phyloP scores from a whole-genome alignment of 1,140 invertebrate genomes.

The Cherax quadricarinatus region DNA sequence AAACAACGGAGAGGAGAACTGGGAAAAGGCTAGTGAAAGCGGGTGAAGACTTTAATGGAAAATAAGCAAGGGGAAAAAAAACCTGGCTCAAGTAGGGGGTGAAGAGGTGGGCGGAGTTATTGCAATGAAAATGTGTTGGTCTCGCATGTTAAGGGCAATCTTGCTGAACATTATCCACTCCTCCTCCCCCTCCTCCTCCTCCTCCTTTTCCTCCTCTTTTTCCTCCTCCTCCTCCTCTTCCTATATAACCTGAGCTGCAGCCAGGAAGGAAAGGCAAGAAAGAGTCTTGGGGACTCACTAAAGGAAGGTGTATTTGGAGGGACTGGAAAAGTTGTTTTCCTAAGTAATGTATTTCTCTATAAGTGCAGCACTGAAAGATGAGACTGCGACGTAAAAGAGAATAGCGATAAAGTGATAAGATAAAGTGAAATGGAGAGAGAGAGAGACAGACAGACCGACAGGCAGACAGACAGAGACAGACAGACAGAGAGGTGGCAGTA shows the following conservation, averaged over 20 bases:
- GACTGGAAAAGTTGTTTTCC: neutral
- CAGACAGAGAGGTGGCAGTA: too few species aligned
- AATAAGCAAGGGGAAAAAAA: too few species aligned
- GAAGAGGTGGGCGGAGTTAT: too few species aligned
- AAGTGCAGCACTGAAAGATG: neutral
- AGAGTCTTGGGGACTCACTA: neutral
- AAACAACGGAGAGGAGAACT: neutral
- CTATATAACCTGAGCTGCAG: neutral
- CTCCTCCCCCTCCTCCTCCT: too few species aligned
- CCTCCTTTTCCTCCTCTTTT: too few species aligned
- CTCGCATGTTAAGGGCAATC: neutral
- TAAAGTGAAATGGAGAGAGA: too few species aligned
- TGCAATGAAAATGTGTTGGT: too few species aligned
- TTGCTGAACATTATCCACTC: neutral
- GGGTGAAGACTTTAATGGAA: neutral
- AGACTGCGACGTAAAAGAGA: neutral
- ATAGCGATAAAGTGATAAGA: too few species aligned
- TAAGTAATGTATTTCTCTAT: neutral
- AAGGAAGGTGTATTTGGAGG: neutral
- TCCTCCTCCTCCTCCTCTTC: neutral
- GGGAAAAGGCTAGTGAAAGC: neutral
- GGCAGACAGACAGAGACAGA: too few species aligned
- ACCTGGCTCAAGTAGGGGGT: neutral
- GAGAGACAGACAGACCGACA: too few species aligned
- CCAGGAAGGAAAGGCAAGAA: too few species aligned